phyloP scores from a whole-genome alignment of 2,113 vertebrate genomes.

The Mastomys natalensis region DNA sequence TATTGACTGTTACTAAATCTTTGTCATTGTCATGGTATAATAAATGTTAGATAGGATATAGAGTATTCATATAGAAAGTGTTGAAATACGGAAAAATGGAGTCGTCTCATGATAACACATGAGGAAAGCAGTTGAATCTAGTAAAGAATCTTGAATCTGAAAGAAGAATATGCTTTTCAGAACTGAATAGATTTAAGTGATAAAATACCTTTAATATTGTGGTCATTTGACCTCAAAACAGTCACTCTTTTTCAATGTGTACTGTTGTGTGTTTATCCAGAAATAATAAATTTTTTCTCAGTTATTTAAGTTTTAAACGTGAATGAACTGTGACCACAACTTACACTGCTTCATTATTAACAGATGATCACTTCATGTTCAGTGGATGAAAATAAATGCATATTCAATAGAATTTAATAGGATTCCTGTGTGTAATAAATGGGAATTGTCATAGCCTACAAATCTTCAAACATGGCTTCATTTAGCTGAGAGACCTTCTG shows the following conservation, averaged over 20 bases:
- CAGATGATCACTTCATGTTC: constrained; percentile 1
- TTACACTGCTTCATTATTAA: background rate
- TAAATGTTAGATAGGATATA: background rate
- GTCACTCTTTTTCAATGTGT: background rate
- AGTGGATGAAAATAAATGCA: background rate
- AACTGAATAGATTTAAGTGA: background rate
- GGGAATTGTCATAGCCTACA: background rate
- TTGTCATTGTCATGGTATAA: background rate
- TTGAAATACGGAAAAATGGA: background rate
- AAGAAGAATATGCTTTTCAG: background rate
- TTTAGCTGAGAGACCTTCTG: constrained; percentile 40
- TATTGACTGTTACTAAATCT: background rate
- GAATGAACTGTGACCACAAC: background rate
- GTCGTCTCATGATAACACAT: background rate
- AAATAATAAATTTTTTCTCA: background rate
- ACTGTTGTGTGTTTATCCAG: background rate
- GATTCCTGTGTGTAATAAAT: constrained; percentile 26
- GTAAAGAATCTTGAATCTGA: background rate
- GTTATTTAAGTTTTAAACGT: background rate
- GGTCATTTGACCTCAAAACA: background rate
- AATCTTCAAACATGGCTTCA: constrained; percentile 7
- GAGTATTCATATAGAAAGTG: background rate
- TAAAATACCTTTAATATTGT: background rate
- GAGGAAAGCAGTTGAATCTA: background rate
- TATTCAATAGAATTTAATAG: background rate